Conservation (phyloP, 2,797 vertebrate species). For the Clarias fuscus region DNA sequence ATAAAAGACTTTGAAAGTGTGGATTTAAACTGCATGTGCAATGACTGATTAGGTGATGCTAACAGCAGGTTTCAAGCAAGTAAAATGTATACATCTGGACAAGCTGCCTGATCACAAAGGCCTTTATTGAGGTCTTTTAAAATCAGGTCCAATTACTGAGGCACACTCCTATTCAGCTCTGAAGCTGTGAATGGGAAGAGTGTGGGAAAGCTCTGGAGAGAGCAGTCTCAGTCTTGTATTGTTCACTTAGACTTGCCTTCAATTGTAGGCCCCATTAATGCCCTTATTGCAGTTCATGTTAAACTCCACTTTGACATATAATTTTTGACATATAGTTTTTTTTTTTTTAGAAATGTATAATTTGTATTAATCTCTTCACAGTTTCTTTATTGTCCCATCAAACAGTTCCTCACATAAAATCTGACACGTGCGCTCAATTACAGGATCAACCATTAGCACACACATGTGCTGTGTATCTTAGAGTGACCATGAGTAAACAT, state of each 20-base stretch:
- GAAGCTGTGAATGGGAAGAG: neutral
- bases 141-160: neutral
- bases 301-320: neutral
- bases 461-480: slow-evolving; percentile 46
- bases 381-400: neutral
- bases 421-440: neutral
- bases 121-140: neutral
- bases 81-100: neutral
- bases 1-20: too few relatives aligned
- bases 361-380: neutral
- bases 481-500: slow-evolving; percentile 53
- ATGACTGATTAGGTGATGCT: too few relatives aligned
- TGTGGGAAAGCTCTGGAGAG: neutral
- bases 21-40: too few relatives aligned
- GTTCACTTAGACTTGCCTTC: neutral
- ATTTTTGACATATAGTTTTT: neutral
- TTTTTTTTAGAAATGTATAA: neutral
- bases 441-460: neutral
- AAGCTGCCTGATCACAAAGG: neutral
- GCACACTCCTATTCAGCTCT: neutral
- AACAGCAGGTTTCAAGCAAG: neutral
- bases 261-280: neutral
- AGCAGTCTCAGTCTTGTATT: neutral
- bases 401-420: neutral
- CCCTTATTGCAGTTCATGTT: neutral